These are phyloP conservation scores for Potamarius usumacintae DNA, from an alignment of 2,113 vertebrate genomes.

Conservation along the genomic window DNA sequence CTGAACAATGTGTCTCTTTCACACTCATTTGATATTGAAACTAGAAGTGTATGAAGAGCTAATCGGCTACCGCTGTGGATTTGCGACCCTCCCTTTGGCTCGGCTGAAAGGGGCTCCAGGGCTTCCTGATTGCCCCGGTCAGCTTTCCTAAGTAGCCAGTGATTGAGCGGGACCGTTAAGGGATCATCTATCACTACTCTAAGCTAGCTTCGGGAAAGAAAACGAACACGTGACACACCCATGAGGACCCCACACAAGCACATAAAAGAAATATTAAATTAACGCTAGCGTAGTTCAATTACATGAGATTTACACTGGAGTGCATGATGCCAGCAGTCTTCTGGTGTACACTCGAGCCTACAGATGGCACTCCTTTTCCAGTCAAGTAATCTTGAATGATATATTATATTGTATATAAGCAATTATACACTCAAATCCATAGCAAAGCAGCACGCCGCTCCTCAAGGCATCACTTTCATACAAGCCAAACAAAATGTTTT, in stretches of 20 bases:
- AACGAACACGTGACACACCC: slow-evolving; percentile 26
- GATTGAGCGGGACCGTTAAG: slow-evolving; percentile 73
- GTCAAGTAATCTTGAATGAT: neutral
- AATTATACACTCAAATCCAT: neutral
- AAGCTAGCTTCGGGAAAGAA: slow-evolving; percentile 59
- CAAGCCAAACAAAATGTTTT: slow-evolving; percentile 38
- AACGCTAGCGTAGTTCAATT: slow-evolving; percentile 16
- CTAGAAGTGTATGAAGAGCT: slow-evolving; percentile 53
- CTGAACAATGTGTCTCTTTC: slow-evolving; percentile 29
- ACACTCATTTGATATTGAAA: slow-evolving; percentile 21
- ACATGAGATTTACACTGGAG: neutral
- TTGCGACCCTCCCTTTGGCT: slow-evolving; percentile 54
- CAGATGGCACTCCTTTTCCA: neutral
- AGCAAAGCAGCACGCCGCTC: neutral
- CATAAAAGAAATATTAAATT: slow-evolving; percentile 16
- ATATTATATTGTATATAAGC: too few species aligned
- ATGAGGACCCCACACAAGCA: slow-evolving; percentile 8
- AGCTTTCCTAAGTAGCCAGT: slow-evolving; percentile 68
- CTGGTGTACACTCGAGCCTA: neutral
- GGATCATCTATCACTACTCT: slow-evolving; percentile 66
- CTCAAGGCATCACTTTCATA: slow-evolving; percentile 22
- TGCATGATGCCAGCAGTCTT: neutral
- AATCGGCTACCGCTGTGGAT: slow-evolving; percentile 64
- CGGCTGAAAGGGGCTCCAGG: slow-evolving; percentile 58
- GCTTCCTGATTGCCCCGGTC: slow-evolving; percentile 61